These are phyloP conservation scores for Tanypteryx hageni DNA, from an alignment of 2,888 invertebrate species.

Conservation along the genomic window DNA sequence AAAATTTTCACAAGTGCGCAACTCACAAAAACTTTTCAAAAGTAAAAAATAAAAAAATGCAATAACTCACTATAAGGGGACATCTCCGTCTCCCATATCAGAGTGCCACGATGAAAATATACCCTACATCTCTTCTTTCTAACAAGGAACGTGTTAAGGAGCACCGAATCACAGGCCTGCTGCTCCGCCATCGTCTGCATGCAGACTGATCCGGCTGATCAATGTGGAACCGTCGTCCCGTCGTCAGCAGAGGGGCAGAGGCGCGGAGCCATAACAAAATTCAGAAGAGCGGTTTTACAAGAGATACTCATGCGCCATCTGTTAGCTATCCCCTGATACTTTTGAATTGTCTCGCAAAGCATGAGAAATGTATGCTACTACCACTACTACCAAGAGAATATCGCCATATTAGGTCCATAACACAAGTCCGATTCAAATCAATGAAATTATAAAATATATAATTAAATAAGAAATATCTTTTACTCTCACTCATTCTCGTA, in stretches of 20 bases:
- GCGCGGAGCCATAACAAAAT: slow-evolving; percentile 9
- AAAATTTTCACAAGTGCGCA: neutral
- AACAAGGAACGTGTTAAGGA: slow-evolving; percentile 79
- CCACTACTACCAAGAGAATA: no score
- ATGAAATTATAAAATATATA: no score
- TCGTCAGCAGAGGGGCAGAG: no score
- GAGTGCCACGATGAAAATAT: slow-evolving; percentile 79
- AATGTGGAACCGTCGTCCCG: slow-evolving; percentile 47
- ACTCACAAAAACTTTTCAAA: neutral
- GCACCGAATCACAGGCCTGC: slow-evolving; percentile 72
- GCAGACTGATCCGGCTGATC: slow-evolving; percentile 43
- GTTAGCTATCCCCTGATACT: neutral
- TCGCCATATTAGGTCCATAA: no score
- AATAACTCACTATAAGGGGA: slow-evolving; percentile 77
- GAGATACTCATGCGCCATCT: slow-evolving; percentile 6
- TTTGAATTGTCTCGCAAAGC: neutral
- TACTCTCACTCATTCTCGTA: no score
- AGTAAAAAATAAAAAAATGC: neutral
- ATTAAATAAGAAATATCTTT: no score
- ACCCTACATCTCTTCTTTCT: slow-evolving; percentile 81
- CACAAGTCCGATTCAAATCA: no score
- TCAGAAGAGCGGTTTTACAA: neutral
- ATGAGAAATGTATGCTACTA: no score
- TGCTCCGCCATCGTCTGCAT: slow-evolving; percentile 64
- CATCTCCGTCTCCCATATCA: slow-evolving; percentile 81